Evolutionary conservation across 2,888 invertebrate genomes (phyloP), one percentile per base, ranked within the genome.

Genomic region (Stenoptilia bipunctidactyla): DNA sequence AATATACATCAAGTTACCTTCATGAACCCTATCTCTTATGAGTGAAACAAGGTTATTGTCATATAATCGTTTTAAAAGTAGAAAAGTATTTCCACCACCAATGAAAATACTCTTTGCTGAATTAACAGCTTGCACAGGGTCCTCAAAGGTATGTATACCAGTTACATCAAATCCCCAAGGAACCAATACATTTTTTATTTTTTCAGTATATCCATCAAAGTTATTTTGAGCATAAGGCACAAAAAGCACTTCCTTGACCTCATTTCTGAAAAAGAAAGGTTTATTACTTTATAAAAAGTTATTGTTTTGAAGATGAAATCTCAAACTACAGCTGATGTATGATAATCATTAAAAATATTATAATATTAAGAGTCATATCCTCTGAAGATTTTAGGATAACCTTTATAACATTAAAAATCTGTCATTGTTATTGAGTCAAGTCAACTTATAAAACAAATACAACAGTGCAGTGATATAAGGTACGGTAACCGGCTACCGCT

Each of bases 51-150:
- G 69, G 41, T 90, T 73, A 30, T 88, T 71, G 15, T 92, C 90
- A 61, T 92, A 92, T 4, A 93, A 67, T 0, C 85, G 79, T 62
- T 90, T 90, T 15, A 93, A 63, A 13, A 94, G 79, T 13, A 89
- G 76, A 66, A 93, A 94, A 14, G 93, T 92, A 60, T 94, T 94
- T 35, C 93, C 93, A 37, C 93, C 93, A 6, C 93, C 93, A 27
- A 93, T 70, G 66, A 91, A 93, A 50, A 93, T 87, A 15, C 90
- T 90, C 68, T 91, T 82, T 0, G 91, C 89, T 14, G 74, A 63
- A 38, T 77, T 66, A 0, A 92, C 71, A 13, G 89, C 89, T 40
- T 75, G 62, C 3, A 70, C 56, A 12, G 88, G 87, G 63, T 90
- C 79, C 6, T 75, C 44, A 43, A 72, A 74, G 15, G 84, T 82